These are phyloP conservation scores for Gymnorhina tibicen DNA, from an alignment of 2,113 vertebrate species.

Conservation along the genomic window DNA sequence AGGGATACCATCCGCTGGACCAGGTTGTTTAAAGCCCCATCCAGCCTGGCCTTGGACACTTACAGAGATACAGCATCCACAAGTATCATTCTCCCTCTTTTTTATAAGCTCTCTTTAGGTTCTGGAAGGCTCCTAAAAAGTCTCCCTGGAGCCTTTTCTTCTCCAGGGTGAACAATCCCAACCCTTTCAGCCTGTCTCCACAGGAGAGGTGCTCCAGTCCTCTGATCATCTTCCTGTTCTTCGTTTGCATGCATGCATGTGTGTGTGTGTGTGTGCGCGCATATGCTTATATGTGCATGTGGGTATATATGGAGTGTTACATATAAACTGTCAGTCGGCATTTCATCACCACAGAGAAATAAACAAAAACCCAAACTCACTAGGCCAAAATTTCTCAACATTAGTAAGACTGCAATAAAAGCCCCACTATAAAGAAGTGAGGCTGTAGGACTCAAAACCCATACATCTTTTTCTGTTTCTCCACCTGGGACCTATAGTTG, in stretches of 20 bases:
- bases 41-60: background rate
- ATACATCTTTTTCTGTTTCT: background rate
- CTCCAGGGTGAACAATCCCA: background rate
- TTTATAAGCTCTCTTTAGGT: background rate
- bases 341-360: background rate
- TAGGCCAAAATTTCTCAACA: background rate
- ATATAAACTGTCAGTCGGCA: background rate
- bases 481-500: background rate
- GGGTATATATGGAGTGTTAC: background rate
- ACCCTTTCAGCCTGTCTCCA: background rate
- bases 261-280: background rate
- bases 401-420: background rate
- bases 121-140: background rate
- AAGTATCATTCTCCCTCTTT: background rate
- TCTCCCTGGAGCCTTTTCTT: background rate
- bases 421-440: background rate
- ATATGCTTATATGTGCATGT: background rate
- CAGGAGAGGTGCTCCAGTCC: background rate
- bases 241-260: accelerated
- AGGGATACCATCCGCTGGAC: background rate
- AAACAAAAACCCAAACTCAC: background rate
- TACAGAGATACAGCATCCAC: background rate
- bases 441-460: background rate
- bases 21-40: background rate
- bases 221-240: background rate